Percentiles rank a stretch among this genome's conserved stretches.
phyloP scores from a whole-genome alignment of 2,888 invertebrate species.

The Muscina levida region DNA sequence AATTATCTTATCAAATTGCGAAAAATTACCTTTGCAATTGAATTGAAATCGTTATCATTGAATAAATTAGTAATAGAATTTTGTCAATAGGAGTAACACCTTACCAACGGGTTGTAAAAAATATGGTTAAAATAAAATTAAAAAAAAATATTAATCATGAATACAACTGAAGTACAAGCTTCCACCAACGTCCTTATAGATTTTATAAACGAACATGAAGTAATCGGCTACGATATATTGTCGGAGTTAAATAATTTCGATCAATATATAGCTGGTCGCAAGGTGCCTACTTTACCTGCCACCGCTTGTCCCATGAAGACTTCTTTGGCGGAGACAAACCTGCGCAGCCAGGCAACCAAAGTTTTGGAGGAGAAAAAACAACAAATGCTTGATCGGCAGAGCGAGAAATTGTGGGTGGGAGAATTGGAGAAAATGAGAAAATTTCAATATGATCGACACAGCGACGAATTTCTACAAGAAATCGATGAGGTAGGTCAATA shows the following conservation, averaged over 20 bases:
- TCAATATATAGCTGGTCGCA: conserved; percentile 27
- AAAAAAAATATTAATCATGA: neutral
- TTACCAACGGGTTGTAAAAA: too few relatives aligned
- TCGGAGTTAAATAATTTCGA: conserved; percentile 48
- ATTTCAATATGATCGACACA: conserved; percentile 28
- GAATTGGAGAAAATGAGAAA: conserved; percentile 45
- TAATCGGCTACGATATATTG: conserved; percentile 44
- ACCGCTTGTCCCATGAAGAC: too few relatives aligned
- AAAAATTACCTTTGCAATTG: too few relatives aligned
- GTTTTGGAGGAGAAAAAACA: conserved; percentile 28
- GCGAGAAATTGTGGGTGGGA: conserved; percentile 37
- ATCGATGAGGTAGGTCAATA: conserved; percentile 49
- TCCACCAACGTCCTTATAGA: conserved; percentile 38
- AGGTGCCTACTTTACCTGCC: neutral
- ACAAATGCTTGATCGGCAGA: conserved; percentile 10
- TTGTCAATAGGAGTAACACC: too few relatives aligned
- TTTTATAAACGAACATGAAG: conserved; percentile 45
- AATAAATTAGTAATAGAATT: too few relatives aligned
- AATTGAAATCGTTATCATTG: too few relatives aligned
- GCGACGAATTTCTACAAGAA: conserved; percentile 44
- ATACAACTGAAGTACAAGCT: conserved; percentile 20
- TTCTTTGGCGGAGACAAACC: too few relatives aligned
- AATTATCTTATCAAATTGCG: too few relatives aligned
- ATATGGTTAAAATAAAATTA: neutral
- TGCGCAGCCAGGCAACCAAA: neutral